These are phyloP conservation scores for Cichladusa arquata DNA, from an alignment of 2,113 vertebrate species.

Conservation along the genomic window DNA sequence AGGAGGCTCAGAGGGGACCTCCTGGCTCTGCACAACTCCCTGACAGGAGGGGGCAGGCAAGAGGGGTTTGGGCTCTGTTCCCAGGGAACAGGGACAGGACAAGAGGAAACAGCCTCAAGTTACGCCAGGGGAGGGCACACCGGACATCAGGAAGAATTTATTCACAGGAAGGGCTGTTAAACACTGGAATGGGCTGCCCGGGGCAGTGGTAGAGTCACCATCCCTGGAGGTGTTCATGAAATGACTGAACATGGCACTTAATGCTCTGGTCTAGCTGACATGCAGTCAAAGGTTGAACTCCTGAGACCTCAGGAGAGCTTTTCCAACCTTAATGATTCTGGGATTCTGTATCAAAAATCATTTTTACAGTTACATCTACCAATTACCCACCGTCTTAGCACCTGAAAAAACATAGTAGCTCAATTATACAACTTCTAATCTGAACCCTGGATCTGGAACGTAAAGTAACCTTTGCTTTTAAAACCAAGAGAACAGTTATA, in stretches of 20 bases:
- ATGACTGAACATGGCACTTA: not conserved
- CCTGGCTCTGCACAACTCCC: not conserved
- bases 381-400: not conserved
- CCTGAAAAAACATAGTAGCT: not conserved
- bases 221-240: not conserved
- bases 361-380: not conserved
- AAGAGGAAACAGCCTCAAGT: not conserved
- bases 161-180: not conserved
- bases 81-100: not conserved
- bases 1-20: not conserved
- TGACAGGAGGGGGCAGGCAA: accelerated
- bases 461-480: not conserved
- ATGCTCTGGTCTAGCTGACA: not conserved
- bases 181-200: not conserved
- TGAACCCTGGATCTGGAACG: not conserved
- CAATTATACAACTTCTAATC: not conserved
- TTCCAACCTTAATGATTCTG: not conserved
- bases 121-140: not conserved
- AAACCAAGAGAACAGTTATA: not conserved
- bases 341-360: not conserved
- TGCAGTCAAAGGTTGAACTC: not conserved
- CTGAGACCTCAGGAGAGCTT: not conserved
- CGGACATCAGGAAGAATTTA: not conserved
- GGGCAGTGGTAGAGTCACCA: not conserved
- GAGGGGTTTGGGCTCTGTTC: not conserved